These are phyloP conservation scores for Drosophila jambulina DNA, from an alignment of 1,140 invertebrate species.

Conservation along the genomic window DNA sequence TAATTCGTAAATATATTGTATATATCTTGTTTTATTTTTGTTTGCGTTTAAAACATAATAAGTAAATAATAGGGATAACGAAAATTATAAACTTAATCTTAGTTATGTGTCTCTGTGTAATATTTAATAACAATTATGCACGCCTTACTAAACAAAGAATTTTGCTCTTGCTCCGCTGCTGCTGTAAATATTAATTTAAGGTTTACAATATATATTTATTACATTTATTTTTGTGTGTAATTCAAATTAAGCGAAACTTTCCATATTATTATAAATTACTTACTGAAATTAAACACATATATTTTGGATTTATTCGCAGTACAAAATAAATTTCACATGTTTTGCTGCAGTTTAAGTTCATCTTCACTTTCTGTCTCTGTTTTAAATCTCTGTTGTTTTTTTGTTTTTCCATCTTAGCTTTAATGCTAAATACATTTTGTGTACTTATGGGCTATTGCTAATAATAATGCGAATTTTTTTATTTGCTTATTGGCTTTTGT, in stretches of 20 bases:
- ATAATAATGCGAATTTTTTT: constrained; percentile 70
- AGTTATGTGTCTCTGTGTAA: constrained; percentile 63
- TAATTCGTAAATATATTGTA: constrained; percentile 75
- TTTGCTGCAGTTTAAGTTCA: constrained; percentile 42
- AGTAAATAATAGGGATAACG: constrained; percentile 80
- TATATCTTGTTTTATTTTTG: constrained; percentile 63
- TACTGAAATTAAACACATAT: constrained; percentile 55
- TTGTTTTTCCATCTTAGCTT: constrained; percentile 48
- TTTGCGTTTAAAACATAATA: constrained; percentile 80
- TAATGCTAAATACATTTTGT: constrained; percentile 66
- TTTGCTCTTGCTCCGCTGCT: constrained; percentile 32
- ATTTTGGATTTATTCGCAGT: constrained; percentile 47
- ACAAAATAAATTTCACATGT: constrained; percentile 47
- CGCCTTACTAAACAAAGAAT: constrained; percentile 66
- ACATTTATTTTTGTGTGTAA: constrained; percentile 40
- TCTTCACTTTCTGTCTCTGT: constrained; percentile 59
- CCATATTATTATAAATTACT: constrained; percentile 51
- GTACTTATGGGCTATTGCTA: constrained; percentile 82
- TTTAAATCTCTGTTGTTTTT: constrained; percentile 42
- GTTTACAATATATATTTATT: constrained; percentile 39
- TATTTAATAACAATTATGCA: constrained; percentile 80
- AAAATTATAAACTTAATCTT: constrained; percentile 78
- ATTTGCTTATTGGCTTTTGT: constrained; percentile 74
- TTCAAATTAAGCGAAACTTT: constrained; percentile 52
- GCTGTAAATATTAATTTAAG: constrained; percentile 56